Conservation (phyloP, 1,140 invertebrate genomes). For the Charaxes varanes region DNA sequence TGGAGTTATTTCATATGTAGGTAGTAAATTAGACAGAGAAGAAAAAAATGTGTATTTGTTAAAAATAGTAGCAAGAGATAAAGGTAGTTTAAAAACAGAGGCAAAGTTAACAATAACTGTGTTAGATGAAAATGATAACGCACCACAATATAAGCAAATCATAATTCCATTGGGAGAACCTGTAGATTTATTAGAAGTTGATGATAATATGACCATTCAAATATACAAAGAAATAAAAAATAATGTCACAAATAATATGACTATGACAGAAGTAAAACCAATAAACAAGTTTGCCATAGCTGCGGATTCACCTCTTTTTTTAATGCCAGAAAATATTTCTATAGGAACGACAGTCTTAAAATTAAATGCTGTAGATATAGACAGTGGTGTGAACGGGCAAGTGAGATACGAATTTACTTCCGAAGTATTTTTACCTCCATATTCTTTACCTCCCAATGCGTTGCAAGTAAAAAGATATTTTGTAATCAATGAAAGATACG, state of each 20-base stretch:
- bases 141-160: constrained; percentile 81
- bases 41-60: constrained; percentile 80
- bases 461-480: constrained; percentile 78
- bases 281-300: constrained; percentile 73
- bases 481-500: constrained; percentile 81
- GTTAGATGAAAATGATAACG: constrained; percentile 90
- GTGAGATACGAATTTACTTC: constrained; percentile 84
- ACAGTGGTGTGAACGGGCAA: constrained; percentile 83
- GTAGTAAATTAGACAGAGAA: constrained; percentile 83
- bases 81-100: constrained; percentile 82
- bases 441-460: constrained; percentile 52
- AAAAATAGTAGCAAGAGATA: constrained; percentile 83
- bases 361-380: constrained; percentile 87
- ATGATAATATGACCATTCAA: constrained; percentile 63
- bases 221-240: constrained; percentile 63
- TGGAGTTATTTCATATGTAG: constrained; percentile 78
- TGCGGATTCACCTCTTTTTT: constrained; percentile 74
- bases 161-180: constrained; percentile 79
- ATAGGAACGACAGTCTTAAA: constrained; percentile 85
- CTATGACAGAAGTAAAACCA: constrained; percentile 53
- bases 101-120: constrained; percentile 82
- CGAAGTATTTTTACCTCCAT: constrained; percentile 77
- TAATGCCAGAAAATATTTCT: constrained; percentile 85
- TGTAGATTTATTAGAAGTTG: constrained; percentile 77
- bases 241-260: constrained; percentile 37